Evolutionary conservation across 2,888 invertebrate genomes (phyloP).

Genomic region (Corbicula japonica): DNA sequence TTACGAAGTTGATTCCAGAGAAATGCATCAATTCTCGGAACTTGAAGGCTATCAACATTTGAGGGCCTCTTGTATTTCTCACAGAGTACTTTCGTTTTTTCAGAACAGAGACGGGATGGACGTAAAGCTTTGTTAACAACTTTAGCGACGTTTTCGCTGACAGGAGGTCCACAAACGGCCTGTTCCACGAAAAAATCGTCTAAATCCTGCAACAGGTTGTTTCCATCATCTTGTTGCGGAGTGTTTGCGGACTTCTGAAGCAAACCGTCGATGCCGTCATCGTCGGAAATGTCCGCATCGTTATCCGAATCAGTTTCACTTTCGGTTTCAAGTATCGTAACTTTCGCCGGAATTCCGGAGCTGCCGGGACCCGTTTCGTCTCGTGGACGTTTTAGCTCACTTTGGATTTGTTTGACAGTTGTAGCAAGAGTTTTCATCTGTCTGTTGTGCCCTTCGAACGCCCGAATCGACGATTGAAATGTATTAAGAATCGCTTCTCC

Average conservation of each 20-base stretch:
- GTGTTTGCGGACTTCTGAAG: background rate
- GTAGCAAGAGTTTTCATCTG: no score
- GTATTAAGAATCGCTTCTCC: no score
- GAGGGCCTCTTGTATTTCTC: constrained; percentile 4
- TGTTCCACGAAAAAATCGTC: constrained; percentile 17
- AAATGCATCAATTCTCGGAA: constrained; percentile 9
- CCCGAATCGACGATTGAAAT: no score
- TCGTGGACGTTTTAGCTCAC: no score
- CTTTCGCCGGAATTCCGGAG: no score
- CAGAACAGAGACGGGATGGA: background rate
- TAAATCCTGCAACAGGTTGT: constrained; percentile 11
- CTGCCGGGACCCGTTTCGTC: no score
- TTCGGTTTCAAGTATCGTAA: no score
- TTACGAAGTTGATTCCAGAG: constrained; percentile 9
- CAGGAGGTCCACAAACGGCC: background rate
- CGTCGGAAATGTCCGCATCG: background rate
- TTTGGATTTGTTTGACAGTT: no score
- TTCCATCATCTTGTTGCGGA: background rate
- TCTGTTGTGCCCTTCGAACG: no score
- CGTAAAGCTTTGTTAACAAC: constrained; percentile 9
- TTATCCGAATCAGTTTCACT: background rate
- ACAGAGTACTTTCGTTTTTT: constrained; percentile 10
- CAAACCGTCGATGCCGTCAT: background rate
- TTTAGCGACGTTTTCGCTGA: constrained; percentile 2
- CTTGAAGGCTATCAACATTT: constrained; percentile 13